Conservation (phyloP, 1,140 invertebrate species). For the Papilio polyxenes region DNA sequence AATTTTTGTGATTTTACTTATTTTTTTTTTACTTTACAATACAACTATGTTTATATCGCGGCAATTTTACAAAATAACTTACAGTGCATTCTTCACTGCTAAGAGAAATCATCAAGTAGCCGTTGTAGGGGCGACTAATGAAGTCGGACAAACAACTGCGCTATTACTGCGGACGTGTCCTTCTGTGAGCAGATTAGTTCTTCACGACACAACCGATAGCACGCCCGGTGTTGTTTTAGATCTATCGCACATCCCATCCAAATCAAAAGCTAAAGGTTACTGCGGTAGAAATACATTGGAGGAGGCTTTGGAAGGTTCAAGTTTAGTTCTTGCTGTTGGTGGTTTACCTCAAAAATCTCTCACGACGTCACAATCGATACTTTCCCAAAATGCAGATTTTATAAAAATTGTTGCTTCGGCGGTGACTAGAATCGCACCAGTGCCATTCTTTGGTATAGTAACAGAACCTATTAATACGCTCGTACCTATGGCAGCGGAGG, state of each 20-base stretch:
- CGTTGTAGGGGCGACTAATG: conserved; percentile 57
- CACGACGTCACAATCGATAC: conserved; percentile 82
- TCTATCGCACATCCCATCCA: conserved; percentile 59
- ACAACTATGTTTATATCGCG: conserved; percentile 14
- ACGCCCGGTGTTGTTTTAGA: conserved; percentile 57
- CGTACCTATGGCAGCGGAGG: conserved; percentile 86
- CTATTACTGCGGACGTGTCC: conserved; percentile 56
- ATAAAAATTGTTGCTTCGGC: conserved; percentile 82
- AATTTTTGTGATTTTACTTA: neutral
- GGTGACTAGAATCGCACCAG: conserved; percentile 82
- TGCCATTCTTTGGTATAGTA: conserved; percentile 85
- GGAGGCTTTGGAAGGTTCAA: conserved; percentile 63
- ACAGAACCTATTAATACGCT: conserved; percentile 86
- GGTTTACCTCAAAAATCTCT: conserved; percentile 86
- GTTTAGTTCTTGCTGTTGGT: conserved; percentile 86
- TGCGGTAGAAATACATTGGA: conserved; percentile 51
- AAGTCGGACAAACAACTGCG: conserved; percentile 59
- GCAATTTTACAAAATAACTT: conserved; percentile 2
- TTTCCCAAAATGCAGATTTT: conserved; percentile 86
- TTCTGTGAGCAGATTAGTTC: conserved; percentile 51
- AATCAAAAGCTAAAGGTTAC: conserved; percentile 51
- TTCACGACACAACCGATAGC: conserved; percentile 51
- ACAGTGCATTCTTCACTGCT: neutral
- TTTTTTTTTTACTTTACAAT: neutral
- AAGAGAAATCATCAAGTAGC: conserved; percentile 53